Evolutionary conservation across 2,888 invertebrate species (phyloP), one percentile per base, ranked within the genome.

Genomic region (Watsonalla binaria): DNA sequence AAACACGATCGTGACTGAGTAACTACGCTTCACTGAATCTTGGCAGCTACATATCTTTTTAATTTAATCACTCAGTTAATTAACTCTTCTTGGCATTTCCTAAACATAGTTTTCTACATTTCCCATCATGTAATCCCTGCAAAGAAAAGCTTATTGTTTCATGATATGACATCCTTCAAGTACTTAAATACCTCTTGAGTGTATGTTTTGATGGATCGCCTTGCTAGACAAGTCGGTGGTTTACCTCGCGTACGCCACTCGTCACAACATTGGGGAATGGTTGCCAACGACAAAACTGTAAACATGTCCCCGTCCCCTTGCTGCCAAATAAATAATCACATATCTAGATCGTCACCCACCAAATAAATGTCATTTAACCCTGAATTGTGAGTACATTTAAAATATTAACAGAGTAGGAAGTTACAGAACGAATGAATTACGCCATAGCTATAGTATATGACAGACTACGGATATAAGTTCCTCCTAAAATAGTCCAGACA

Each of bases 241-340:
- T 63, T 64, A 62, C 59, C 60, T 67, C 57, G 58, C 57, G 58
- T 60, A 56, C 61, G 65, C 66, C 58, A 60, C 54, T 65, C 64
- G 59, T 63, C 63, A 66, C 61, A 70, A 68, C 66, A 62, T 62
- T 60, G 51, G 49, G 54, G 55, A 61, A 57, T 55, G 57, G 63
- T 60, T 85, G 86, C 83, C 86, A 86, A 80, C 69, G 62, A 61
- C 68, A 72, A 65, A 69, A 72, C 65, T 65, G 77, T 76, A 75
- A 80, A 77, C 74, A 77, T 66, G 77, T 72, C 73, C 70, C 67
- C 70, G 75, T 73, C 68, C 58, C 55, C 72, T 68, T 8, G 70
- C 70, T 80, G 83, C 74, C 78, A 78, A 70, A 75, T 75, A 70
- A 70, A 76, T 65, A 63, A 72, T 42, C 42, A 65, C 60, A 60